Evolutionary conservation across 2,888 invertebrate species (phyloP).

Genomic region (Mechanitis mazaeus): DNA sequence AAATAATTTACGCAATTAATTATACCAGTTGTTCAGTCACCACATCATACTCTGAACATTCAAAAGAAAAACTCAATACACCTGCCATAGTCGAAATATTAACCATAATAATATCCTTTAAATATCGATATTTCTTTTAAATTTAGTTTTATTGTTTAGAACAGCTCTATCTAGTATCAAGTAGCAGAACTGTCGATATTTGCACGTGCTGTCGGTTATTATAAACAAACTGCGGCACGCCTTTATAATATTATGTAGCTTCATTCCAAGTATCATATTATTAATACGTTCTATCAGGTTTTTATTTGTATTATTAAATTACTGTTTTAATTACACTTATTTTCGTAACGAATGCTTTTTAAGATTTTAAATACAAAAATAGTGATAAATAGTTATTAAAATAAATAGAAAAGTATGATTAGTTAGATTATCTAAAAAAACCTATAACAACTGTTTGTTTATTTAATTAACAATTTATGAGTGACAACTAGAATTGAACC

Average conservation of each 20-base stretch:
- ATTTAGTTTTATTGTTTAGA: neutral
- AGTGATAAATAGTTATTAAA: neutral
- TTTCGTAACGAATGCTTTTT: no score
- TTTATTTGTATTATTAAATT: no score
- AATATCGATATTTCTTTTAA: no score
- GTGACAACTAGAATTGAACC: slow-evolving; percentile 16
- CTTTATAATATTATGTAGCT: slow-evolving; percentile 29
- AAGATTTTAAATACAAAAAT: neutral
- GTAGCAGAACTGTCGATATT: slow-evolving; percentile 20
- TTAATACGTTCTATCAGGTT: neutral
- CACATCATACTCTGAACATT: no score
- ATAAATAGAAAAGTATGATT: neutral
- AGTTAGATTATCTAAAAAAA: neutral
- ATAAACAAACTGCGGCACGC: slow-evolving; percentile 24
- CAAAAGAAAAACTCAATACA: no score
- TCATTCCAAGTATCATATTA: slow-evolving; percentile 19
- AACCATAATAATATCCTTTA: no score
- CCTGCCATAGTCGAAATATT: no score
- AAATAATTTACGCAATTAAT: no score
- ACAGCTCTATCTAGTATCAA: slow-evolving; percentile 34
- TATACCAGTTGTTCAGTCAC: no score
- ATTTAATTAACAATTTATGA: neutral
- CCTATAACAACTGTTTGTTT: no score
- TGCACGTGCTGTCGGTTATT: slow-evolving; percentile 30
- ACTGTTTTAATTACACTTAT: no score